Conservation (phyloP, 2,888 invertebrate genomes). For the Micoletzkya japonica region DNA sequence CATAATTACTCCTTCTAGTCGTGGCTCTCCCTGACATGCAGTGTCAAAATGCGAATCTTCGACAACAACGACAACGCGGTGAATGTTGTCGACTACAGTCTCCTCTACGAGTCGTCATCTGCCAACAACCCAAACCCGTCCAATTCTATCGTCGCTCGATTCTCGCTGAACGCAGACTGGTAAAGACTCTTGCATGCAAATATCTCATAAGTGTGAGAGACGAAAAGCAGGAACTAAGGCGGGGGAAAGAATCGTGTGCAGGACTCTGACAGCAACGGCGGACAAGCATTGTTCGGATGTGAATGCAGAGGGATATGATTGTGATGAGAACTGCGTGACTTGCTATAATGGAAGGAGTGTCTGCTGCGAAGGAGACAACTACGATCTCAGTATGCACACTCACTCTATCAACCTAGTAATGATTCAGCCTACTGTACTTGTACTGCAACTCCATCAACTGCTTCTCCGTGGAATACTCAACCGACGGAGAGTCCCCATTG, state of each 20-base stretch:
- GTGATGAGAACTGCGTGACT: background rate
- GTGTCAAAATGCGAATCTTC: background rate
- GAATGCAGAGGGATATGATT: background rate
- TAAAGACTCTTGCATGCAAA: background rate
- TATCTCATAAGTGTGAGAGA: too few species aligned
- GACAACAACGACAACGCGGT: background rate
- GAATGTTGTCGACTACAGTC: background rate
- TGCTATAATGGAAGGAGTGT: too few species aligned
- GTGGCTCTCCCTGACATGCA: slow-evolving; percentile 4
- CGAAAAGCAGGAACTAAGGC: too few species aligned
- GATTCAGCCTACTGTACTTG: background rate
- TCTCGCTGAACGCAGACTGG: background rate
- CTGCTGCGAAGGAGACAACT: background rate
- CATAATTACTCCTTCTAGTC: too few species aligned
- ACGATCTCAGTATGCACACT: background rate
- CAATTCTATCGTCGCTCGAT: background rate
- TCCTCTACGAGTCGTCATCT: background rate
- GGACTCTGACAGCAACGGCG: background rate
- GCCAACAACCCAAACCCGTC: background rate
- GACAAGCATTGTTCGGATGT: background rate
- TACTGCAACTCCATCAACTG: background rate
- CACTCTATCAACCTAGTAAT: background rate
- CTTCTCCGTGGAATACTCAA: background rate
- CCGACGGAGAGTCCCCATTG: background rate
- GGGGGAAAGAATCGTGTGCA: background rate